These are phyloP conservation scores for Drosophila anomalipes DNA, from an alignment of 2,888 invertebrate genomes.

Conservation along the genomic window DNA sequence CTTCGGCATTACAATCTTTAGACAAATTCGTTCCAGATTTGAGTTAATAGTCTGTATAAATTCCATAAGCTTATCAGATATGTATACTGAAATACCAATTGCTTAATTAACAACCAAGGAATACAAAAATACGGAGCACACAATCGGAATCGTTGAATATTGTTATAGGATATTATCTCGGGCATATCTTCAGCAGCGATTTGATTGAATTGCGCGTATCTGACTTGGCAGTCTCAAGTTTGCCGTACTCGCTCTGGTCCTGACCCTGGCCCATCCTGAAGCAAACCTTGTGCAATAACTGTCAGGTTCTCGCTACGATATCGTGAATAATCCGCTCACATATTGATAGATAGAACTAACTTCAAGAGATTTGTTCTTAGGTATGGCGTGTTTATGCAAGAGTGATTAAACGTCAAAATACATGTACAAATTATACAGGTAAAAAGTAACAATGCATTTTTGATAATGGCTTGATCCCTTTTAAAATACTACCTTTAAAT, in stretches of 20 bases:
- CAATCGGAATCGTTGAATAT: conserved; percentile 11
- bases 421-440: too few relatives aligned
- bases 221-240: neutral
- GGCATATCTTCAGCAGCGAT: conserved; percentile 28
- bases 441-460: too few relatives aligned
- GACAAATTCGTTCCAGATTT: neutral
- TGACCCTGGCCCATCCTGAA: conserved; percentile 54
- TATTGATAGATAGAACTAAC: conserved; percentile 9
- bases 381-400: too few relatives aligned
- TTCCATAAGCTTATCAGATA: too few relatives aligned
- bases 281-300: conserved; percentile 85
- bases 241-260: conserved; percentile 51
- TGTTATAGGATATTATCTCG: conserved; percentile 31
- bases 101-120: neutral
- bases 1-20: neutral
- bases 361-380: too few relatives aligned
- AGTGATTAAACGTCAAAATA: too few relatives aligned
- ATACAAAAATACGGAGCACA: neutral
- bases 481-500: too few relatives aligned
- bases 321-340: conserved; percentile 27
- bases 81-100: neutral
- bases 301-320: conserved; percentile 88
- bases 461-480: too few relatives aligned
- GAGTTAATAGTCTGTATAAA: neutral
- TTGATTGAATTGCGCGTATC: conserved; percentile 37